phyloP scores from a whole-genome alignment of 64 coral and sea anemone species.

The Porites lutea region DNA sequence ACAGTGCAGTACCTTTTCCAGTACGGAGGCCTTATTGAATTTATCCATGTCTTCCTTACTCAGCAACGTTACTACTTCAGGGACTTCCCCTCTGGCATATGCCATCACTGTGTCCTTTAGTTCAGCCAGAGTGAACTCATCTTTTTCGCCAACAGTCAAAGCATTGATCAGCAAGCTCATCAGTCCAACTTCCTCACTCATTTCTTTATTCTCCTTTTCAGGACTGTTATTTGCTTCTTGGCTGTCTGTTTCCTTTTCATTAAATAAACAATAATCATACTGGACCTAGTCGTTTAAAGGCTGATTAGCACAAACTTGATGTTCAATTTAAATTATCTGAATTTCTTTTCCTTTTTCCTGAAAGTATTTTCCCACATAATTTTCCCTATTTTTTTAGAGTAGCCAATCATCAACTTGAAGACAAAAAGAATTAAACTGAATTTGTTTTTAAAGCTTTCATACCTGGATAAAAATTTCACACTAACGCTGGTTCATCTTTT shows the following conservation, averaged over 20 bases:
- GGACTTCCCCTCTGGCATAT: slow-evolving; percentile 79
- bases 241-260: slow-evolving; percentile 15
- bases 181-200: slow-evolving; percentile 50
- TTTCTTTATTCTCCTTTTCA: slow-evolving; percentile 10
- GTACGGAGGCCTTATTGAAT: slow-evolving; percentile 71
- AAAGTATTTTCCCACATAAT: too few species aligned
- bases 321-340: too few species aligned
- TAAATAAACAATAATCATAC: not conserved
- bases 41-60: slow-evolving; percentile 84
- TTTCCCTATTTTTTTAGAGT: too few species aligned
- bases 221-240: not conserved
- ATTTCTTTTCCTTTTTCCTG: too few species aligned
- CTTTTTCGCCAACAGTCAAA: slow-evolving; percentile 68
- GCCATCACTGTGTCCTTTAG: slow-evolving; percentile 75
- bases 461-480: too few species aligned
- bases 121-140: slow-evolving; percentile 74
- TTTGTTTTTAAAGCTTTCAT: too few species aligned
- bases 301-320: too few species aligned
- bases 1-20: slow-evolving; percentile 71
- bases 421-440: too few species aligned
- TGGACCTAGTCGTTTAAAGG: too few species aligned
- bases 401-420: too few species aligned
- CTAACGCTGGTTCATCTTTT: too few species aligned
- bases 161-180: slow-evolving; percentile 81
- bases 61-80: slow-evolving; percentile 73